Percentiles rank a stretch among this genome's conserved stretches.
Conservation (phyloP, 2,888 invertebrate species). For the Xylota segnis region DNA sequence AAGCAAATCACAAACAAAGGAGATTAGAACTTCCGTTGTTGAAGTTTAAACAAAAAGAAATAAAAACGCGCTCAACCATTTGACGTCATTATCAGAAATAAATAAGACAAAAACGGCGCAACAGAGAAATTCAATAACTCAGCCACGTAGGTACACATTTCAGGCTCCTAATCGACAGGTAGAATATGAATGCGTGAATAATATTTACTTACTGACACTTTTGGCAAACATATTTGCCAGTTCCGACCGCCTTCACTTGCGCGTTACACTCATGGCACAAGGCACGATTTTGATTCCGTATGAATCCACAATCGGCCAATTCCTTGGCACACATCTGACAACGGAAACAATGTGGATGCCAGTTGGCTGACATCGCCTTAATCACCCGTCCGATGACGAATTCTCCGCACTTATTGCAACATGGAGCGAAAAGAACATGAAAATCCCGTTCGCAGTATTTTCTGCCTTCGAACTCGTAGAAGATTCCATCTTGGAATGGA, state of each 20-base stretch:
- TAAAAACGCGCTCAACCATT: no score
- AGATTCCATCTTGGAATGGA: constrained; percentile 98
- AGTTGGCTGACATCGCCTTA: constrained; percentile 99
- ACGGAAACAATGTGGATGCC: constrained; percentile 99
- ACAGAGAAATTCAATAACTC: no score
- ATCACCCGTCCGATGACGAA: constrained; percentile 99
- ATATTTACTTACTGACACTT: constrained; percentile 96
- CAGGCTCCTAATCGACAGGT: no score
- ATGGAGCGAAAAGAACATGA: constrained; percentile 97
- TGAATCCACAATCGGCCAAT: constrained; percentile 98
- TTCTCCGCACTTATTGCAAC: constrained; percentile 95
- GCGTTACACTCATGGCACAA: constrained; percentile 99
- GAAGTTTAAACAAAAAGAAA: no score
- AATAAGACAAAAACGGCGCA: no score
- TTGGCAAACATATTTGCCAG: constrained; percentile 98
- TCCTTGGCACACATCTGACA: constrained; percentile 97
- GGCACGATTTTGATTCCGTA: constrained; percentile 93
- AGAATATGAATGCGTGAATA: no score
- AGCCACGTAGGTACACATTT: no score
- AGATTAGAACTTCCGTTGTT: no score
- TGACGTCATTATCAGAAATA: no score
- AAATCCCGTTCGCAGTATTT: constrained; percentile 99
- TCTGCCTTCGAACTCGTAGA: constrained; percentile 99
- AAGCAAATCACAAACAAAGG: no score
- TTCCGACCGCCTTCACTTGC: constrained; percentile 96